Conservation (phyloP, 2,888 invertebrate species). For the Pristionchus mayeri region DNA sequence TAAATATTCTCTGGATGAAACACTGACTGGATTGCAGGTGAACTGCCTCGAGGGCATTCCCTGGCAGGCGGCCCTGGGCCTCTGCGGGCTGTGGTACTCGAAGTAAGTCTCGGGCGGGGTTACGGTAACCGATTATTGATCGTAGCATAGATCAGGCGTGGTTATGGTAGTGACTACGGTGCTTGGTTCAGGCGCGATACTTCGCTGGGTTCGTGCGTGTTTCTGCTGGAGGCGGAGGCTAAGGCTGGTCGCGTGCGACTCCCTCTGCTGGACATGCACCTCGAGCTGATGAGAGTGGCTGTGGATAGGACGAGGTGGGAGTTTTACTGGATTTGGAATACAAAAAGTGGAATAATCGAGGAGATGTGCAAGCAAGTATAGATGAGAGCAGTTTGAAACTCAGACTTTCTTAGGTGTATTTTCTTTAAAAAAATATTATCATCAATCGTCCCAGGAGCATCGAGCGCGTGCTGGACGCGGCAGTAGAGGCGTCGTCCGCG, state of each 20-base stretch:
- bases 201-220: constrained; percentile 27
- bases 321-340: too few relatives aligned
- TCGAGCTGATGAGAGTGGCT: constrained; percentile 40
- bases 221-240: constrained; percentile 18
- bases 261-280: constrained; percentile 12
- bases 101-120: neutral
- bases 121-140: too few relatives aligned
- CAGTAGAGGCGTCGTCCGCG: neutral
- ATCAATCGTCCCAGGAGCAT: constrained; percentile 36
- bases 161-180: neutral
- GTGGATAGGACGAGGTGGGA: constrained; percentile 45
- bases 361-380: too few relatives aligned
- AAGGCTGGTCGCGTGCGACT: constrained; percentile 8
- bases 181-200: neutral
- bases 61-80: constrained; percentile 52
- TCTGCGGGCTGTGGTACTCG: constrained; percentile 46
- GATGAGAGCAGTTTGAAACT: too few relatives aligned
- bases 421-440: neutral
- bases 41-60: constrained; percentile 60
- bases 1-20: too few relatives aligned
- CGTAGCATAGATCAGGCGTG: neutral
- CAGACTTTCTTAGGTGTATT: neutral
- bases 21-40: constrained; percentile 49
- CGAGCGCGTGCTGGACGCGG: constrained; percentile 48
- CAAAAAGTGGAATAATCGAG: too few relatives aligned